These are phyloP conservation scores for Ophonus ardosiacus DNA, from an alignment of 2,888 invertebrate species.

Conservation along the genomic window DNA sequence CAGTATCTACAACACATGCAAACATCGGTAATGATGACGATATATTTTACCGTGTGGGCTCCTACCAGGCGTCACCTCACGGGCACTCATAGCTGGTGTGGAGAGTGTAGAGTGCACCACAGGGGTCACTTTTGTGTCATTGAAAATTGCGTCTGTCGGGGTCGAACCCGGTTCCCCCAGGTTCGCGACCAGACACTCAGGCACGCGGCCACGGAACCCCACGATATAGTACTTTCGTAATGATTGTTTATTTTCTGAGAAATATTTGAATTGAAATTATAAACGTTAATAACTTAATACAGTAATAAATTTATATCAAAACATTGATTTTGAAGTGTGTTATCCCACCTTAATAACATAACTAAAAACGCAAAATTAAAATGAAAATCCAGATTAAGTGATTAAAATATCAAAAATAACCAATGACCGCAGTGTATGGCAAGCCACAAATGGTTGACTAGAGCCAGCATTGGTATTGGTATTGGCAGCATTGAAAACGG, in stretches of 20 bases:
- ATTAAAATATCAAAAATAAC: constrained; percentile 46
- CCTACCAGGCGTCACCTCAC: no score
- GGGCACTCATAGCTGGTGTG: no score
- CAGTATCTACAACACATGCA: no score
- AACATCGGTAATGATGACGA: no score
- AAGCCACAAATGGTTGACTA: constrained; percentile 35
- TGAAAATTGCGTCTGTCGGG: no score
- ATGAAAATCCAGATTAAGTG: constrained; percentile 29
- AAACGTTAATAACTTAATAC: neutral
- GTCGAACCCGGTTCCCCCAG: no score
- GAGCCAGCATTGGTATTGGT: neutral
- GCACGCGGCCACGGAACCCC: no score
- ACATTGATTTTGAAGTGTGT: constrained; percentile 20
- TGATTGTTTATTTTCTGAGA: neutral
- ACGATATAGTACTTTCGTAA: no score
- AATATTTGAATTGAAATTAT: neutral
- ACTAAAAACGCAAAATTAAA: constrained; percentile 32
- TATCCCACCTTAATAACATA: constrained; percentile 22
- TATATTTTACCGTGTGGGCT: no score
- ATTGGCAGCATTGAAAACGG: neutral
- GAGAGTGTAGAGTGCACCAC: no score
- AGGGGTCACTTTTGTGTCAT: no score
- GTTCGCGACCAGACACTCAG: no score
- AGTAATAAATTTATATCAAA: constrained; percentile 31
- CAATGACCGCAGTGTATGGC: constrained; percentile 13